Evolutionary conservation across 1,140 invertebrate genomes (phyloP).

Genomic region (Neocloeon triangulifer): DNA sequence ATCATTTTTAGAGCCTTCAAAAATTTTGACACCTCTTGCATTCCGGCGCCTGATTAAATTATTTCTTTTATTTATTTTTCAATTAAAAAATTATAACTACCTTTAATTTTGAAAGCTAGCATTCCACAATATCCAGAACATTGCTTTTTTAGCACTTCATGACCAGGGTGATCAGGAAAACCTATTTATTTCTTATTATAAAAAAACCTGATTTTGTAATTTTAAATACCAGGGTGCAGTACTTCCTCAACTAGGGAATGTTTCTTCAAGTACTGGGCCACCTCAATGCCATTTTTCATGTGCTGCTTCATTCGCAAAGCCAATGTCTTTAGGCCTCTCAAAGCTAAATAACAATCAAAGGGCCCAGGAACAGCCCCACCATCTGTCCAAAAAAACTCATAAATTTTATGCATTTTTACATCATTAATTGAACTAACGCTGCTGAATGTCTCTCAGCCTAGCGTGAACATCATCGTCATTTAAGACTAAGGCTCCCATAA

Average conservation of each 20-base stretch:
- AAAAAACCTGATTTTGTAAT: not conserved
- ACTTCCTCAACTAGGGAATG: constrained; percentile 30
- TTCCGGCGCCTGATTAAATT: no score
- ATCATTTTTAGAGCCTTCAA: constrained; percentile 58
- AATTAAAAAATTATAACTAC: no score
- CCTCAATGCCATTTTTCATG: constrained; percentile 27
- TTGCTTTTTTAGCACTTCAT: constrained; percentile 31
- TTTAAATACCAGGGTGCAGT: constrained; percentile 32
- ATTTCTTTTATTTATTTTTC: no score
- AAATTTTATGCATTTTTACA: no score
- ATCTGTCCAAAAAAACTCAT: no score
- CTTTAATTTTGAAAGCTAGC: constrained; percentile 31
- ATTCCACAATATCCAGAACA: constrained; percentile 36
- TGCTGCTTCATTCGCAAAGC: constrained; percentile 35
- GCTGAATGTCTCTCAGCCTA: constrained; percentile 67
- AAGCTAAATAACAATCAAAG: constrained; percentile 40
- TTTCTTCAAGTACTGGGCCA: constrained; percentile 30
- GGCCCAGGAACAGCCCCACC: constrained; percentile 38
- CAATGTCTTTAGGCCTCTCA: constrained; percentile 37
- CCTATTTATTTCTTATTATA: constrained; percentile 18
- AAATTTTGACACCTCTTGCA: constrained; percentile 56
- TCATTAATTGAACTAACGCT: constrained; percentile 41
- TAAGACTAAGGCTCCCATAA: constrained; percentile 78
- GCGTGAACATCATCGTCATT: constrained; percentile 48
- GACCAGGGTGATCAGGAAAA: constrained; percentile 36